Evolutionary conservation across 1,140 invertebrate genomes (phyloP).

Genomic region (Drosophila simulans): DNA sequence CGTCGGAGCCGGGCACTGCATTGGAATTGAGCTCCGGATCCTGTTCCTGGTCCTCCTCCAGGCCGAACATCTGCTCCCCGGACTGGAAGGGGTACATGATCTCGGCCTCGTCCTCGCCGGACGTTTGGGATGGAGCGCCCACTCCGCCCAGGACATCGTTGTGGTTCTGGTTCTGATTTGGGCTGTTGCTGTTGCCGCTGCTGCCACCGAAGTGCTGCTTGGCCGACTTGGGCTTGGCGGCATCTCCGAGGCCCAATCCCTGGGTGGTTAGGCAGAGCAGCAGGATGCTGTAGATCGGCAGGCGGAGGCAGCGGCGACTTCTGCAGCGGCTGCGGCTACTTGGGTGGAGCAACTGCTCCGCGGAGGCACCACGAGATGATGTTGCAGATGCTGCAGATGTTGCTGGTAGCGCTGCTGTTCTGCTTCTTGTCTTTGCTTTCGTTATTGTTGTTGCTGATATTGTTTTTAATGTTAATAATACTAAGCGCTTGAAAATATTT

Average conservation of each 20-base stretch:
- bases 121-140: conserved; percentile 73
- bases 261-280: conserved; percentile 62
- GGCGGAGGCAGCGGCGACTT: conserved; percentile 43
- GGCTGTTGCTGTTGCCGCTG: conserved; percentile 45
- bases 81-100: conserved; percentile 71
- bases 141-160: conserved; percentile 60
- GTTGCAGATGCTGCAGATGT: conserved; percentile 36
- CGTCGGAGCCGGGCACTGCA: conserved; percentile 48
- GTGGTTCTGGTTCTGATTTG: conserved; percentile 55
- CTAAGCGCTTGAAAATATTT: conserved; percentile 82
- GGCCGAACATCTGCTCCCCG: conserved; percentile 71
- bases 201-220: conserved; percentile 61
- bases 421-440: conserved; percentile 47
- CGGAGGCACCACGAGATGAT: conserved; percentile 36
- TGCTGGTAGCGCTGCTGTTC: conserved; percentile 14
- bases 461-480: conserved; percentile 78
- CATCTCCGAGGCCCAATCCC: conserved; percentile 53
- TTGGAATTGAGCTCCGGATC: conserved; percentile 45
- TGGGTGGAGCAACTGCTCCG: conserved; percentile 3
- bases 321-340: conserved; percentile 36
- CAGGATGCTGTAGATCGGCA: conserved; percentile 50
- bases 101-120: conserved; percentile 76
- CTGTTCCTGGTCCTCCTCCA: conserved; percentile 63
- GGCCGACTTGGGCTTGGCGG: conserved; percentile 75
- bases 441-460: conserved; percentile 57